Evolutionary conservation across 1,140 invertebrate genomes (phyloP).

Genomic region (Helicorthomorpha holstii): DNA sequence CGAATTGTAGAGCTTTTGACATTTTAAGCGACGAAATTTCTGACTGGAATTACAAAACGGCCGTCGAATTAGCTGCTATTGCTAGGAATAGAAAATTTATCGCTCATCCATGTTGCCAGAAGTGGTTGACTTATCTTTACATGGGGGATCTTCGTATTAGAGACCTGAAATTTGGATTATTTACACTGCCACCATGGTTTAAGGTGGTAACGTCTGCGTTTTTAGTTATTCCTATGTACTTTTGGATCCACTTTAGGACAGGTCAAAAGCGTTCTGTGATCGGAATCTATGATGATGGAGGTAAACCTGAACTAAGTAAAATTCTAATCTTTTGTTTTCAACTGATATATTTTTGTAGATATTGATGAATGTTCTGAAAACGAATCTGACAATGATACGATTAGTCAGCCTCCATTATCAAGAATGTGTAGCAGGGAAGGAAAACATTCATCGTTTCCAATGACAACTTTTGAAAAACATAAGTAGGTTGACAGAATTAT

Average conservation of each 20-base stretch:
- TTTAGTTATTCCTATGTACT: slow-evolving; percentile 29
- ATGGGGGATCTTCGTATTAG: slow-evolving; percentile 24
- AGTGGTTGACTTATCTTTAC: slow-evolving; percentile 26
- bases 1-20: slow-evolving; percentile 21
- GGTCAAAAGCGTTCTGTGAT: slow-evolving; percentile 9
- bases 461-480: no score
- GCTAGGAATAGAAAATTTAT: slow-evolving; percentile 21
- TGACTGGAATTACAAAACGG: slow-evolving; percentile 26
- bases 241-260: slow-evolving; percentile 25
- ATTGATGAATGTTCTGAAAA: slow-evolving; percentile 5
- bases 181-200: slow-evolving; percentile 22
- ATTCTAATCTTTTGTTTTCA: neutral
- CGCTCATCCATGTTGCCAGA: slow-evolving; percentile 31
- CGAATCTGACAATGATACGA: slow-evolving; percentile 4
- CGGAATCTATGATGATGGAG: slow-evolving; percentile 3
- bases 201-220: slow-evolving; percentile 27
- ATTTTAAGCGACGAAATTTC: slow-evolving; percentile 23
- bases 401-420: slow-evolving; percentile 5
- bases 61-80: slow-evolving; percentile 18
- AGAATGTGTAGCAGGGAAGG: slow-evolving; percentile 8
- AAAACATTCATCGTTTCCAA: neutral
- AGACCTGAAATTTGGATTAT: slow-evolving; percentile 23
- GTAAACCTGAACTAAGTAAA: neutral
- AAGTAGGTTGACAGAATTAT: no score
- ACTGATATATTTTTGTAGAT: neutral